Conservation (phyloP, 2,888 invertebrate species). For the Lasioglossum leucozonium region DNA sequence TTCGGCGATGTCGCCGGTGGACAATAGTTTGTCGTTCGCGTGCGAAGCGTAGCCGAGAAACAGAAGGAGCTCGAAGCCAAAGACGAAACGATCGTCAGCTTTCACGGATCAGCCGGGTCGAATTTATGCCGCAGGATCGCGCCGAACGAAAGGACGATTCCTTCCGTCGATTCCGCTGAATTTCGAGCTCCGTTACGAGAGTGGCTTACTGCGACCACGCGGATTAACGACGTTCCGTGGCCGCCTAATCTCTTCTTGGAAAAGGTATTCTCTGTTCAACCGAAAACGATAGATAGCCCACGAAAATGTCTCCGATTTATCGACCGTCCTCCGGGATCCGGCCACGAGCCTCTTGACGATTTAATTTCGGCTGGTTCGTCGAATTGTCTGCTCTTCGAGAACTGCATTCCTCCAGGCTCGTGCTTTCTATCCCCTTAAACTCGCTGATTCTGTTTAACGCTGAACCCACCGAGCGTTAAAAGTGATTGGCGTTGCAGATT, state of each 20-base stretch:
- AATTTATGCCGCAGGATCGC: constrained; percentile 64
- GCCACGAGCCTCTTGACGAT: constrained; percentile 33
- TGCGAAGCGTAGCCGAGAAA: constrained; percentile 28
- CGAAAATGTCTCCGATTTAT: constrained; percentile 47
- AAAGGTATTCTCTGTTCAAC: constrained; percentile 19
- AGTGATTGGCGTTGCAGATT: too few species aligned
- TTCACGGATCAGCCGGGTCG: constrained; percentile 66
- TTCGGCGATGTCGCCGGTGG: accelerated
- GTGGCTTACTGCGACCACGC: constrained; percentile 51
- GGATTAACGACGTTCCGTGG: constrained; percentile 54
- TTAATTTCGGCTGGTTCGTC: constrained; percentile 45
- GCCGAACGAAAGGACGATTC: constrained; percentile 43
- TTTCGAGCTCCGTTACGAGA: constrained; percentile 30
- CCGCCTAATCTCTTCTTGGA: constrained; percentile 58
- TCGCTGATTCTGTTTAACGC: too few species aligned
- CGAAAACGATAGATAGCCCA: constrained; percentile 36
- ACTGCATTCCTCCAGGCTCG: neutral
- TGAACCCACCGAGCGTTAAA: too few species aligned
- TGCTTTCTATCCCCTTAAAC: neutral
- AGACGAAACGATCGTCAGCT: constrained; percentile 44
- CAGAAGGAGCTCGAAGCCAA: constrained; percentile 42
- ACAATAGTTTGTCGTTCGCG: constrained; percentile 44
- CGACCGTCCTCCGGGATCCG: constrained; percentile 17
- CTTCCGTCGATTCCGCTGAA: constrained; percentile 55
- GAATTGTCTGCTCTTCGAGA: neutral